Evolutionary conservation across 2,888 invertebrate species (phyloP), one percentile per base, ranked within the genome.

Genomic region (Creontiades dilutus): DNA sequence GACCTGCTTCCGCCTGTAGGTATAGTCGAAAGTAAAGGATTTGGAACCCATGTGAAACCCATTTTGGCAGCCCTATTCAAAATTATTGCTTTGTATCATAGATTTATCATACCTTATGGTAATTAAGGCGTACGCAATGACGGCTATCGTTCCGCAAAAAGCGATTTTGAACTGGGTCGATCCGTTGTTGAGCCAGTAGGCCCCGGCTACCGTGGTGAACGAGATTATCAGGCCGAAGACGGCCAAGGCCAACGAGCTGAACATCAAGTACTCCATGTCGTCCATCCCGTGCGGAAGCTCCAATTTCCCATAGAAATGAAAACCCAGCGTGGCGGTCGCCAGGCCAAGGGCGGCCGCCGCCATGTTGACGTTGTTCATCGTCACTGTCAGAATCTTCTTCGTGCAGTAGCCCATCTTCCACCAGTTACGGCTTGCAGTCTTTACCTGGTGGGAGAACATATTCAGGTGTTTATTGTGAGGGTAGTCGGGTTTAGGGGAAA

Each of bases 241-340:
- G 12, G 23, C 52, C 23, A 82, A 52, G 27, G 82, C 52, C 27
- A 82, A 11, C 27, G 82, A 48, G 14, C 47, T 23, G 16, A 48
- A 52, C 16, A 16, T 27, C 55, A 52, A 27, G n/a, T 47, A 23
- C 27, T 82, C 55, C 52, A 14, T 52, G 27, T 52, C 52, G 82
- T 82, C 52, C 78, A 80, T 46, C 48, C 82, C 82, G 9, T 47
- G 52, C 27, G 82, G 82, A 47, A 80, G 78, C 19, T 80, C 46
- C 82, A 82, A 82, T 52, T 52, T 19, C 82, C 55, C 14, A 52
- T 52, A 82, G 52, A 82, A 52, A 28, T 47, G 47, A 23, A 82
- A 82, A 19, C 82, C 82, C 1, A 28, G 37, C 27, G 27, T 47
- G 52, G 52, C 27, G 52, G 52, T 27, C 16, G 47, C 0, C 23